Base-by-base conservation (phyloP, 30 jellyfish, hydroid and myxozoan species). In the Nemopilema nomurai region DNA sequence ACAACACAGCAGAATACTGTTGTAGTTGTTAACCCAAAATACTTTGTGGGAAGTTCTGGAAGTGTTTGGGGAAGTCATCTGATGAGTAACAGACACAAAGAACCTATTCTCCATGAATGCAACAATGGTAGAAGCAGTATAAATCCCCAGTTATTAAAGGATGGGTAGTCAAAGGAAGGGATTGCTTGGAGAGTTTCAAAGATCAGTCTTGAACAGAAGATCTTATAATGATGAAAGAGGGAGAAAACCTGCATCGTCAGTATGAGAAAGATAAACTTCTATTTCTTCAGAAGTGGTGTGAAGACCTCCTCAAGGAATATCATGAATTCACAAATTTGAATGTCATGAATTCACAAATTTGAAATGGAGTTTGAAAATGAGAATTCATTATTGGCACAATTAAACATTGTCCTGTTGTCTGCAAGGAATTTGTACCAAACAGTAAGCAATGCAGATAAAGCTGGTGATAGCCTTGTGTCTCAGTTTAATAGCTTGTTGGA, bases 21-120 rank as follows among this genome's bases (percentile, higher is more conserved):
- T 51, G 92, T 83, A 17, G 18, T 72, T 16, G 80, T 72, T 57
- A 83, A 57, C 24, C 92, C 86, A 18, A 83, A 83, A 49, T 83
- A 83, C 65, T 83, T 71, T 72, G 75, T 83, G 18, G 86, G 92
- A 28, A 71, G 86, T 79, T 83, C 86, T 26, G 86, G 92, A 26
- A 23, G 29, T 9, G 86, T 83, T 51, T 83, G 92, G 86, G 49
- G 81, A 71, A 83, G 81, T 53, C 80, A 83, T 33, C 64, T 83
- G 74, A 83, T 83, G 90, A 75, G 57, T 28, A 51, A 67, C 18
- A 41, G 78, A 26, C 41, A 69, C 83, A 49, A 25, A 81, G 83
- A 81, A 28, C 90, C 90, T 25, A 25, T 16, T 74, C 71, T 74
- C 31, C 84, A 74, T 67, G 69, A 23, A 28, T 27, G 49, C 7